Evolutionary conservation across 2,888 invertebrate genomes (phyloP), one percentile per base, ranked within the genome.

Genomic region (Apocheima hispidaria): DNA sequence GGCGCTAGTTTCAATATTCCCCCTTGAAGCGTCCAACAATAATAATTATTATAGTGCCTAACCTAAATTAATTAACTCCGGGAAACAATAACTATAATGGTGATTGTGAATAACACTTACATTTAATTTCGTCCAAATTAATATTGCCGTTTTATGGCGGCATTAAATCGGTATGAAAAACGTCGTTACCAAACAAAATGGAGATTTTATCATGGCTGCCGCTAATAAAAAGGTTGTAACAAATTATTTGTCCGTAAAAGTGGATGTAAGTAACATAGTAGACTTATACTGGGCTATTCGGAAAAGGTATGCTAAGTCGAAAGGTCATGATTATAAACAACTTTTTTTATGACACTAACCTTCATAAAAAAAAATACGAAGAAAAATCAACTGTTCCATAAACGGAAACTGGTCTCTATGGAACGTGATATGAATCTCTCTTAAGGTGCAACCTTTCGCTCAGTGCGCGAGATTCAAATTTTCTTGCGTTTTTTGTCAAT

Each of bases 171-270:
- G 51, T 54, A 63, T 67, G 61, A 63, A 67, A 65, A 60, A 62
- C 58, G 60, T 63, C 60, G 63, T 65, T 55, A 62, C 57, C 53
- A 46, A 60, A 62, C 38, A 40, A 63, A 69, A 67, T 69, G 66
- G 68, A 56, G 63, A 68, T 70, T 66, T 68, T 68, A 70, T 70
- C 68, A 64, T 52, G 43, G 33, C 43, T 14, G 23, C 60, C 44
- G 43, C 41, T 61, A 57, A 65, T 68, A 68, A 68, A 69, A 66
- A 52, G 54, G 66, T 56, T 64, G 62, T 65, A 60, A 63, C 59
- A 61, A 66, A 70, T 68, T 66, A 66, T 65, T 68, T 53, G 66
- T 68, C 41, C 55, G 48, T 66, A 61, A 66, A 66, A 64, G 54
- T 46, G 30, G 48, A 18, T 50, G 40, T 51, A 40, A 58, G 54